Percentiles rank a stretch among this genome's conserved stretches.
Conservation (phyloP, 2,888 invertebrate species). For the Tyria jacobaeae region DNA sequence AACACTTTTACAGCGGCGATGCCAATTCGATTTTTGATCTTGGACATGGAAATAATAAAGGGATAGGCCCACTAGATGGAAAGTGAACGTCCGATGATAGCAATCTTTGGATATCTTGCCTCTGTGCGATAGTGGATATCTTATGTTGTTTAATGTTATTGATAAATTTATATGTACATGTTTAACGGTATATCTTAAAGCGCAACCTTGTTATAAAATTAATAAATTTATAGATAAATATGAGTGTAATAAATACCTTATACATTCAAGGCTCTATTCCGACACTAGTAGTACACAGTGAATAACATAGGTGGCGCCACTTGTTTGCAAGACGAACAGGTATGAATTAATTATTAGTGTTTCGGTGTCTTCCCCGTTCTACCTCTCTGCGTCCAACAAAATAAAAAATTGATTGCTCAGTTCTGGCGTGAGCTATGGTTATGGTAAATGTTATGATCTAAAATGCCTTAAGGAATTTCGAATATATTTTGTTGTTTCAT, state of each 20-base stretch:
- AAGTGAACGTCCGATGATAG: no score
- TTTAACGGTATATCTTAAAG: no score
- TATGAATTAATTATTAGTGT: slow-evolving; percentile 24
- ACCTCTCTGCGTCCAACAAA: slow-evolving; percentile 12
- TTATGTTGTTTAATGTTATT: no score
- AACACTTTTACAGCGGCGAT: no score
- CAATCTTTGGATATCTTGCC: no score
- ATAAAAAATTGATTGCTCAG: slow-evolving; percentile 23
- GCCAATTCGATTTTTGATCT: no score
- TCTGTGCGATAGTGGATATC: no score
- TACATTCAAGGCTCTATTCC: not conserved
- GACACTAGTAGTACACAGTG: slow-evolving; percentile 5
- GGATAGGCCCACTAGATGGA: no score
- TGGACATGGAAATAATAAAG: no score
- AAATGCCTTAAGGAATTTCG: not conserved
- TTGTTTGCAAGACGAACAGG: slow-evolving; percentile 17
- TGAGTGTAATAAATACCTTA: not conserved
- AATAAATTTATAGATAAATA: not conserved
- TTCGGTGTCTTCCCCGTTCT: slow-evolving; percentile 3
- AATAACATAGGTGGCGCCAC: slow-evolving; percentile 18
- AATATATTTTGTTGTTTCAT: not conserved
- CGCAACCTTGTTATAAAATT: not conserved
- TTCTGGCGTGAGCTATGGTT: slow-evolving; percentile 10
- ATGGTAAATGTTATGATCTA: not conserved
- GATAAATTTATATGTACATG: no score